Evolutionary conservation across 2,888 invertebrate genomes (phyloP), one percentile per base, ranked within the genome.

Genomic region (Xanthorhoe designata): DNA sequence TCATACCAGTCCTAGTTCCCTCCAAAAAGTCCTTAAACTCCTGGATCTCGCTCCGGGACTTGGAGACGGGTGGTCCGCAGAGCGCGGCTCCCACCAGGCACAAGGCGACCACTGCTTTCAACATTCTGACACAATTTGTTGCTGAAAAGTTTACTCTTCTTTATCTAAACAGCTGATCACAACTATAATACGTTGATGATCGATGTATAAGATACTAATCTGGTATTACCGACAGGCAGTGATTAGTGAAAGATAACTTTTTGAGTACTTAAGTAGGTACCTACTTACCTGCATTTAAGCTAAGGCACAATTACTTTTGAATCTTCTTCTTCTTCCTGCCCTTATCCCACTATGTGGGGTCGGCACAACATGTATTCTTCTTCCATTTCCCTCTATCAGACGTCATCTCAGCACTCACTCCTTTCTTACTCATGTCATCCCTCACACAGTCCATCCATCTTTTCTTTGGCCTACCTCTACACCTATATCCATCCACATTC

Each of bases 1-100:
- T 15, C 77, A 68, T 74, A 86, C 86, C 79, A 64, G 76, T 78
- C 63, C 76, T 80, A 29, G 79, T 75, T 50, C 70, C 78, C 38
- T 86, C 83, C 75, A 87, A 68, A 64, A 80, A 85, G 4, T 64
- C 71, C 29, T 75, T 77, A 71, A 82, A 88, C 9, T 75, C 72
- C 63, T 86, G 79, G 32, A 88, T 84, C 24, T 87, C 82, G 4
- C 75, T 74, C 51, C 81, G 76, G 49, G 78, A 74, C 64, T 78
- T 76, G 57, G 73, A 69, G 8, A 82, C 76, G 0, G 82, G 71
- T 0, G 84, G 85, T 0, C 74, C 78, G 35, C 80, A 78, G 35
- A 76, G 59, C 29, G 68, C 80, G 54, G 69, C 70, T 19, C 75
- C 82, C n/a, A 84, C 18, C 24, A 83, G 9, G 52, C 78, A 76